Conservation (phyloP, 2,888 invertebrate genomes). For the Salpingus planirostris region DNA sequence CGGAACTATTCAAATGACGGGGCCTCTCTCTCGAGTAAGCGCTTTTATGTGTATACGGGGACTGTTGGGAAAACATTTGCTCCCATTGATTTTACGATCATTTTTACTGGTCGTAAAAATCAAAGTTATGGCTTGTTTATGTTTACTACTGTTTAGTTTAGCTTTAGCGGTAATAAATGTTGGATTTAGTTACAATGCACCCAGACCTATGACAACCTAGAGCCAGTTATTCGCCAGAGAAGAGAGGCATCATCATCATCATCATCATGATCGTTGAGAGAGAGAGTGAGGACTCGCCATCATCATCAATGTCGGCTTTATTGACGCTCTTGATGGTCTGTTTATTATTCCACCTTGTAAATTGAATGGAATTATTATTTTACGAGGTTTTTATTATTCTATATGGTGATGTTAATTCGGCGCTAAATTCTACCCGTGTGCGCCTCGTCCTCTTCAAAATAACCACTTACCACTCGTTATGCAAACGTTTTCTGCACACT, state of each 20-base stretch:
- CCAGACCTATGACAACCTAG: constrained; percentile 38
- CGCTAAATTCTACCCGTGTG: constrained; percentile 12
- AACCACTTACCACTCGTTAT: too few relatives aligned
- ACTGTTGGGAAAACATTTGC: constrained; percentile 31
- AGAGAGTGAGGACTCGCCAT: too few relatives aligned
- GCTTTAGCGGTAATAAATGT: constrained; percentile 42
- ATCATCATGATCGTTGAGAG: background rate
- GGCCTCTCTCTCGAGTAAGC: background rate
- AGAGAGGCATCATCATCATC: constrained; percentile 6
- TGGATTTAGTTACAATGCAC: constrained; percentile 32
- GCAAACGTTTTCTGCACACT: too few relatives aligned
- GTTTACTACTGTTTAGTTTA: constrained; percentile 43
- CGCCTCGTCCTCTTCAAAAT: too few relatives aligned
- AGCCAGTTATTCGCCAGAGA: constrained; percentile 29
- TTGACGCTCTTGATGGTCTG: constrained; percentile 40
- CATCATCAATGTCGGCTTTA: constrained; percentile 40
- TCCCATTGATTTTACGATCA: constrained; percentile 43
- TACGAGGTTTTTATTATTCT: constrained; percentile 8
- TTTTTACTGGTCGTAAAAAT: constrained; percentile 42
- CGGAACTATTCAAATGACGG: constrained; percentile 22
- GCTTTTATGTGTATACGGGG: constrained; percentile 4
- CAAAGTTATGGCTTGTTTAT: constrained; percentile 44
- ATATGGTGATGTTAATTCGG: constrained; percentile 11
- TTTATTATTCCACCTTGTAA: constrained; percentile 41
- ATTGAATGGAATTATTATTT: constrained; percentile 35